These are phyloP conservation scores for Pseudoips prasinana DNA, from an alignment of 2,888 invertebrate species.

Conservation along the genomic window DNA sequence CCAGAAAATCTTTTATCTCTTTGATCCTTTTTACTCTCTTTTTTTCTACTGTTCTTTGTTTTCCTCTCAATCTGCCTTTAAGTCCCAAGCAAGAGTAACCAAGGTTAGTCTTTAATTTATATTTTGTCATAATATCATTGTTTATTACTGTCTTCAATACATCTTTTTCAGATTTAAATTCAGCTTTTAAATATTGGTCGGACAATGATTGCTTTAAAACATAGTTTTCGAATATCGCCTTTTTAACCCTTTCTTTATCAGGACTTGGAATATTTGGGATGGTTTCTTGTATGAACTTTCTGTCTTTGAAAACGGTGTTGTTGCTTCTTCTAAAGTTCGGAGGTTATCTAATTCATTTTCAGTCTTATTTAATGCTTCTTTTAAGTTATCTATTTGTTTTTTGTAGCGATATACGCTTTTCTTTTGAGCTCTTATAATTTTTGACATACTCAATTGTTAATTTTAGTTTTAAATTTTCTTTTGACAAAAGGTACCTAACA, in stretches of 20 bases:
- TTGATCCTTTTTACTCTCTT: not conserved
- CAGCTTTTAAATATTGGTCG: too few species aligned
- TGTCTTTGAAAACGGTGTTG: slow-evolving; percentile 3
- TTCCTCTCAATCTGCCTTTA: slow-evolving; percentile 3
- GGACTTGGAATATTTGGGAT: slow-evolving; percentile 1
- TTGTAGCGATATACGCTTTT: slow-evolving; percentile 7
- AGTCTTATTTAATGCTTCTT: slow-evolving; percentile 5
- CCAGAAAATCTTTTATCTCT: not conserved
- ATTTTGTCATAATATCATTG: not conserved
- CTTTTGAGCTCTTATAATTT: slow-evolving; percentile 7
- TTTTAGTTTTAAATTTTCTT: slow-evolving; percentile 6
- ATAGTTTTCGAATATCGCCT: slow-evolving; percentile 1
- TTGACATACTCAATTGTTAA: slow-evolving; percentile 3
- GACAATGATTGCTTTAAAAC: not conserved
- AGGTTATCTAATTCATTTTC: not conserved
- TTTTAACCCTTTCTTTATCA: slow-evolving; percentile 3
- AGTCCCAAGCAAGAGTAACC: slow-evolving; percentile 2
- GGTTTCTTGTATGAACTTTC: slow-evolving; percentile 2
- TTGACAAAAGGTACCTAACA: slow-evolving; percentile 4
- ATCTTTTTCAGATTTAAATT: too few species aligned
- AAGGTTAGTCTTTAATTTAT: not conserved
- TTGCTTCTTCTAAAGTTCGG: not conserved
- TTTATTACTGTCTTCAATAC: too few species aligned
- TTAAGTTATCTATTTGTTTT: slow-evolving; percentile 7
- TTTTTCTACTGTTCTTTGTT: slow-evolving; percentile 1